These are phyloP conservation scores for Bacillus rossius DNA, from an alignment of 1,140 invertebrate genomes.

Conservation along the genomic window DNA sequence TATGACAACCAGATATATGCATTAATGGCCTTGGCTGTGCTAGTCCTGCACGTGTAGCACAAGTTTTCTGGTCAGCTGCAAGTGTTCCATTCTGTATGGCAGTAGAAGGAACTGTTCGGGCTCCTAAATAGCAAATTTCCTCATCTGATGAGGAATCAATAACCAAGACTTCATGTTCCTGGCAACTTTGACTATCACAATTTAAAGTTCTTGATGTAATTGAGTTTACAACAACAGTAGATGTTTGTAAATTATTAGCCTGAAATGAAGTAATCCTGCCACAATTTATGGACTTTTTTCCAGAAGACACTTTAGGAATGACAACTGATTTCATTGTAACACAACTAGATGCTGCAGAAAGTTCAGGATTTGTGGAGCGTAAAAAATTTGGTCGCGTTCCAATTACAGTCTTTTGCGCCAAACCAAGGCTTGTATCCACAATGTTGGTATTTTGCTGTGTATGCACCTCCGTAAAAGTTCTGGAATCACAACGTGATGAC, in stretches of 20 bases:
- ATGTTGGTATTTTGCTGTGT: no score
- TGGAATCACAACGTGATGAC: slow-evolving; percentile 27
- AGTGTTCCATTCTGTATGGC: slow-evolving; percentile 26
- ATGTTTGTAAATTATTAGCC: no score
- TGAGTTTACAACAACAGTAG: no score
- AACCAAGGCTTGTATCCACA: no score
- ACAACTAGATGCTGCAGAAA: not conserved
- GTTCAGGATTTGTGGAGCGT: no score
- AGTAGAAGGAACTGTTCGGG: not conserved
- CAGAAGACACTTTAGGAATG: not conserved
- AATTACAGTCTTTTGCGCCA: no score
- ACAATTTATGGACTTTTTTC: not conserved
- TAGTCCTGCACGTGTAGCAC: slow-evolving; percentile 35
- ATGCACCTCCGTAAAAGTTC: slow-evolving; percentile 1
- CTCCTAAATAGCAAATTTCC: not conserved
- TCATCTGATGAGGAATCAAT: slow-evolving; percentile 13
- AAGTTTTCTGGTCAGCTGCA: slow-evolving; percentile 30
- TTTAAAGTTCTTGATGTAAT: not conserved
- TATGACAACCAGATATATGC: slow-evolving; percentile 50
- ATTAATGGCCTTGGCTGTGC: slow-evolving; percentile 46
- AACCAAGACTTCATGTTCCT: slow-evolving; percentile 9
- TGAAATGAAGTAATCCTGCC: not conserved
- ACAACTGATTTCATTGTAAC: not conserved
- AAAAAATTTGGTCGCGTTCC: no score
- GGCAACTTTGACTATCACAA: not conserved